phyloP scores from a whole-genome alignment of 2,113 vertebrate species.

The Amblyopsis rosae region DNA sequence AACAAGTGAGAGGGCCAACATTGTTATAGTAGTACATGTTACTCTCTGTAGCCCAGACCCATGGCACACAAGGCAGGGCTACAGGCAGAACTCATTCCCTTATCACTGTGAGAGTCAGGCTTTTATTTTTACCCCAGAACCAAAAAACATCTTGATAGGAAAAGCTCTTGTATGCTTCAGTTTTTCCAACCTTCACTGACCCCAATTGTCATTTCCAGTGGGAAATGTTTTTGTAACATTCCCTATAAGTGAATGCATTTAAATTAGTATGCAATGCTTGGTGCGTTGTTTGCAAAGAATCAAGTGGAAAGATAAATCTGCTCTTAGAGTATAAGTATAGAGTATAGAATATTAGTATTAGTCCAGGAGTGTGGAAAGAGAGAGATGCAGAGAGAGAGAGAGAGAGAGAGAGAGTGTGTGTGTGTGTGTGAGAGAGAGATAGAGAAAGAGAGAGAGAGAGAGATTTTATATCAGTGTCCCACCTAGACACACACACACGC shows the following conservation, averaged over 20 bases:
- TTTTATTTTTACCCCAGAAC: conserved; percentile 20
- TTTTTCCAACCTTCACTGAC: neutral
- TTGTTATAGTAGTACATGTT: too few species aligned
- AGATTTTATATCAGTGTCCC: neutral
- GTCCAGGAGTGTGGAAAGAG: too few species aligned
- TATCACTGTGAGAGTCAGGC: conserved; percentile 59
- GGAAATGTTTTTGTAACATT: conserved; percentile 23
- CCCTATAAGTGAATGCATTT: neutral
- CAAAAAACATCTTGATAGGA: conserved; percentile 54
- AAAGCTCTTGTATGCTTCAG: conserved; percentile 7
- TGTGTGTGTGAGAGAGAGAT: neutral
- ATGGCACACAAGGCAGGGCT: neutral
- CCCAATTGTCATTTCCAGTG: conserved; percentile 32
- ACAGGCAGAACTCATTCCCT: neutral
- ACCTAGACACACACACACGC: neutral
- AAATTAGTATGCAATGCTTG: conserved; percentile 22
- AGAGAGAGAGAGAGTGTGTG: neutral
- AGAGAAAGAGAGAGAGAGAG: neutral
- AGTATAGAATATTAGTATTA: neutral
- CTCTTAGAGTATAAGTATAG: conserved; percentile 15
- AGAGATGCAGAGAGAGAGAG: neutral
- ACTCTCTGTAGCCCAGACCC: neutral
- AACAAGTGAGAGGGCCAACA: too few species aligned
- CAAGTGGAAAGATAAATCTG: conserved; percentile 18
- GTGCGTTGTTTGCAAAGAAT: neutral